Conservation (phyloP, 2,888 invertebrate genomes). For the Kuschelorhynchus macadamiae region DNA sequence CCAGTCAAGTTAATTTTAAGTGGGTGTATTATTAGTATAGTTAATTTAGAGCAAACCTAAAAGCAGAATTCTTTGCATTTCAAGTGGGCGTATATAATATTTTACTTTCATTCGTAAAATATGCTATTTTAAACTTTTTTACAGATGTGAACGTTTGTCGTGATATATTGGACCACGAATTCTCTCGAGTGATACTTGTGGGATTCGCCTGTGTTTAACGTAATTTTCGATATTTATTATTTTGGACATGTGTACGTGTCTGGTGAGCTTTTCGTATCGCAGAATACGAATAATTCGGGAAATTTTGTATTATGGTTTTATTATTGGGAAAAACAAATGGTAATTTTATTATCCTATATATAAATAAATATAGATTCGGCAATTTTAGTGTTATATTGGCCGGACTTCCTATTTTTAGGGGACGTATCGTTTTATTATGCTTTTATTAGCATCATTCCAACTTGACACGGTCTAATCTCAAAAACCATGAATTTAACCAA, state of each 20-base stretch:
- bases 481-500: too few relatives aligned
- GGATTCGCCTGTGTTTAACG: conserved; percentile 8
- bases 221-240: conserved; percentile 2
- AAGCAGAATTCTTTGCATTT: conserved; percentile 35
- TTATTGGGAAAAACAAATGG: too few relatives aligned
- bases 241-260: not conserved
- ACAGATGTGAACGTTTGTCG: conserved; percentile 22
- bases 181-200: conserved; percentile 2
- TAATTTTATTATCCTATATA: too few relatives aligned
- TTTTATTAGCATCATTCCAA: too few relatives aligned
- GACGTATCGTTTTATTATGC: too few relatives aligned
- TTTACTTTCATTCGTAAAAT: conserved; percentile 31
- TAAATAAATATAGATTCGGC: too few relatives aligned
- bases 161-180: conserved; percentile 12
- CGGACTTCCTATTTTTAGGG: too few relatives aligned
- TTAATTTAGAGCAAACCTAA: conserved; percentile 32
- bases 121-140: conserved; percentile 24
- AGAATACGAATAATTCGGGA: not conserved
- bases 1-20: conserved; percentile 14
- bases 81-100: conserved; percentile 25
- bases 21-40: conserved; percentile 24
- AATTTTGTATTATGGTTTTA: too few relatives aligned
- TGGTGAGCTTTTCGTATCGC: not conserved
- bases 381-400: too few relatives aligned
- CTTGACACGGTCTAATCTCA: too few relatives aligned